Base-by-base conservation (phyloP, 2,888 invertebrate species). In the Thelaira solivaga region DNA sequence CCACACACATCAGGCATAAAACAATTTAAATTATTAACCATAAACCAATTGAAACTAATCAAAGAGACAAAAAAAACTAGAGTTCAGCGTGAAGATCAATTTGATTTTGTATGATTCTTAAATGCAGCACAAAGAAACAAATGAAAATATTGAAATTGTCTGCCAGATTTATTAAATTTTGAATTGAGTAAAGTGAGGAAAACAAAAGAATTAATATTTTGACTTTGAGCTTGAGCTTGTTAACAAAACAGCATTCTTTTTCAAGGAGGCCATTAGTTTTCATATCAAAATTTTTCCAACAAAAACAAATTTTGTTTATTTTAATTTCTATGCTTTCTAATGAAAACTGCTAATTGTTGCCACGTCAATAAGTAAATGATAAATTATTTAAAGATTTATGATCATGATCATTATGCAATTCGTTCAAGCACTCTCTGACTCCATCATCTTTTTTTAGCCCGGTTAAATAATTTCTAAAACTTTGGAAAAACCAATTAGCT, bases 1-100 rank as follows among this genome's bases (percentile, higher is more conserved):
- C 39, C 41, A 47, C 20, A 47, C 18, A 47, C 31, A 68, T 64
- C 73, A 69, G 74, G 61, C 74, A 65, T 53, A 74, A 51, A 64
- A 74, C 65, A 74, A 78, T 78, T 78, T 78, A 78, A 78, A 78
- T 78, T 78, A 78, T 78, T 78, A 78, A 74, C 78, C 74, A 78
- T 78, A 78, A 78, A 78, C 74, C 78, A 78, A 78, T 78, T 78
- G 69, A 78, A 78, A 71, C 69, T 65, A 78, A 78, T 78, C 78
- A 74, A 78, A 74, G 31, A 59, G 53, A 69, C 64, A 73, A 68
- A 74, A 65, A 67, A 74, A 65, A 67, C 49, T 73, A 41, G n/a
- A 67, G 43, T 67, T 59, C 59, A 67, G 69, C 57, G 59, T 64
- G 74, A 67, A 76, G 76, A 69, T 69, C 69, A 57, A 76, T 57